Evolutionary conservation across 2,888 invertebrate species (phyloP), one percentile per base, ranked within the genome.

Genomic region (Gortyna flavago): DNA sequence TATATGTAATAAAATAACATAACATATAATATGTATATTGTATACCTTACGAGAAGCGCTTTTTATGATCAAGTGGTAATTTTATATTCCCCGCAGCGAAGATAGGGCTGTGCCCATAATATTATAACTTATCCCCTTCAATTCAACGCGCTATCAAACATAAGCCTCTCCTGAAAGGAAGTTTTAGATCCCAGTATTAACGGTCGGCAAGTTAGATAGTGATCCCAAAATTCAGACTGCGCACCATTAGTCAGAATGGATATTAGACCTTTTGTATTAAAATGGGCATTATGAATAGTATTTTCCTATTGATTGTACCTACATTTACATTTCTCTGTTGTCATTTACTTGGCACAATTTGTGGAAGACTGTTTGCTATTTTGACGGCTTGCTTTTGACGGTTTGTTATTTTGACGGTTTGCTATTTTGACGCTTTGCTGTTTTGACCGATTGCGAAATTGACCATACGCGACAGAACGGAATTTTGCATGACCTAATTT

Each of bases 251-350:
- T 80, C 64, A 69, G 35, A 77, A 77, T 51, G 68, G 57, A 51
- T 77, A 77, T 77, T 64, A 77, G 80, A 65, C 64, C 77, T 77
- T 80, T 83, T 76, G 64, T 44, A 80, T 80, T 83, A 77, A 83
- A 77, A 77, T 66, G 29, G 51, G 59, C 29, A n/a, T 32, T 51
- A n/a, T 32, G 5, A 65, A 79, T 64, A 54, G 41, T 44, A 51
- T 35, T 75, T 54, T 54, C 4, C 29, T 35, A 61, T 77, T 83
- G 35, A 65, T 68, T 57, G 25, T 35, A 35, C 11, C 11, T 25
- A 62, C 44, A 75, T 67, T 75, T 21, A 75, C 57, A 77, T 68
- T 68, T 61, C 29, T 41, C 7, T 2, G 18, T 38, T 74, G 3
- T 16, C 59, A 75, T 82, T 82, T 67, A 48, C 29, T 67, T 13